Evolutionary conservation across 2,113 vertebrate species (phyloP), one percentile per base, ranked within the genome.

Genomic region (Falcunculus frontatus): DNA sequence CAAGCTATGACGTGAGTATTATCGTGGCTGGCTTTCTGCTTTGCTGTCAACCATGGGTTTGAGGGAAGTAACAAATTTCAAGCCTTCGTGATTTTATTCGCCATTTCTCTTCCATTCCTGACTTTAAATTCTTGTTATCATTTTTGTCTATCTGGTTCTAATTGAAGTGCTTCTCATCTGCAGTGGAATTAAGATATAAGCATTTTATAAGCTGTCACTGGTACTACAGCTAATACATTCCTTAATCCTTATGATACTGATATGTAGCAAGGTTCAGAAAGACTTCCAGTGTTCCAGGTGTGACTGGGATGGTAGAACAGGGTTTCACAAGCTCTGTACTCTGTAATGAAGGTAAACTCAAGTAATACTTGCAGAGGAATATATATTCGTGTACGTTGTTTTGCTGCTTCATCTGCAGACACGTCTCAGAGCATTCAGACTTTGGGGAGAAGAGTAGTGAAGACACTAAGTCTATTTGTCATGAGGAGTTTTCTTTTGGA

Each of bases 1-100:
- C 99, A 99, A 97, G 99, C 99, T 76, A 99, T 99, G 99, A 99
- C 99, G 99, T 99, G 91, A 98, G 98, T 99, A 56, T 57, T n/a
- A 14, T 6, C 17, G 5, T 35, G 15, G 52, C 55, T 90, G 16
- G 3, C 62, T 91, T 90, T 44, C 49, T 75, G 5, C 26, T 42
- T 10, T 53, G 11, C 26, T 77, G 15, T 64, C 37, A 76, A 3
- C 32, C 19, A 6, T 2, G 21, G n/a, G 4, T 42, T 32, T 52
- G 60, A 46, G 53, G 33, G 39, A 74, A 55, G 18, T 6, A 7
- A 63, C 1, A 3, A 39, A 20, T 62, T 80, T 27, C n/a, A 56
- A 78, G 5, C 5, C 22, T 90, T 80, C 5, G 2, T 67, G 33
- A 35, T 47, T 62, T 65, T 55, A 14, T 91, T 74, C 10, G 19